Conservation (phyloP, 2,113 vertebrate species). For the Lucifuga dentata region DNA sequence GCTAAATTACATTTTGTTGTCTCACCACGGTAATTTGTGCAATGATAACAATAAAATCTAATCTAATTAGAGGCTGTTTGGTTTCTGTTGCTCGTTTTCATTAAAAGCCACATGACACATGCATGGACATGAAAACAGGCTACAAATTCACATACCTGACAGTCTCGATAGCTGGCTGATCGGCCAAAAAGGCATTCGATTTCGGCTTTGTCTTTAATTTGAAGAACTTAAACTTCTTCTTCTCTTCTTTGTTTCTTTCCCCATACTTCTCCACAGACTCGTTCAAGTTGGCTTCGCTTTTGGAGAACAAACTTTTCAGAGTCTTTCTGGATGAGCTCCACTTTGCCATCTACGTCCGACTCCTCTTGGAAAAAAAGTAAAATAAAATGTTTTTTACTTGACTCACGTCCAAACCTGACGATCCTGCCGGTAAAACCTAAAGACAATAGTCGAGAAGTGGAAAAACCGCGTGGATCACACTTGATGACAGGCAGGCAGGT, state of each 20-base stretch:
- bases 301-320: conserved; percentile 74
- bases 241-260: conserved; percentile 21
- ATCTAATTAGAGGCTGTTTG: no score
- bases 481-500: conserved; percentile 23
- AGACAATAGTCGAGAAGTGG: not conserved
- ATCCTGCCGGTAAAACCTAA: not conserved
- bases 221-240: conserved; percentile 59
- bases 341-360: conserved; percentile 74
- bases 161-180: conserved; percentile 6
- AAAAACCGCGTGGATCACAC: not conserved
- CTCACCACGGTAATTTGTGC: no score
- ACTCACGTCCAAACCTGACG: not conserved
- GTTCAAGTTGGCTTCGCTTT: conserved; percentile 58
- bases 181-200: not conserved
- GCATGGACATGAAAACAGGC: not conserved
- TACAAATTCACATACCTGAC: conserved; percentile 50
- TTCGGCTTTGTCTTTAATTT: conserved; percentile 65
- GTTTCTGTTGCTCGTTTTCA: not conserved
- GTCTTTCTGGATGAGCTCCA: conserved; percentile 50
- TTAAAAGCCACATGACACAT: conserved; percentile 2
- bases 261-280: conserved; percentile 39
- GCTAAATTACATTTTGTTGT: no score
- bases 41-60: no score
- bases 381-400: not conserved
- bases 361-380: no score